A percentile compares a stretch with the other conserved stretches of the same genome.
Conservation (phyloP, 2,113 vertebrate genomes). For the Megalops atlanticus region DNA sequence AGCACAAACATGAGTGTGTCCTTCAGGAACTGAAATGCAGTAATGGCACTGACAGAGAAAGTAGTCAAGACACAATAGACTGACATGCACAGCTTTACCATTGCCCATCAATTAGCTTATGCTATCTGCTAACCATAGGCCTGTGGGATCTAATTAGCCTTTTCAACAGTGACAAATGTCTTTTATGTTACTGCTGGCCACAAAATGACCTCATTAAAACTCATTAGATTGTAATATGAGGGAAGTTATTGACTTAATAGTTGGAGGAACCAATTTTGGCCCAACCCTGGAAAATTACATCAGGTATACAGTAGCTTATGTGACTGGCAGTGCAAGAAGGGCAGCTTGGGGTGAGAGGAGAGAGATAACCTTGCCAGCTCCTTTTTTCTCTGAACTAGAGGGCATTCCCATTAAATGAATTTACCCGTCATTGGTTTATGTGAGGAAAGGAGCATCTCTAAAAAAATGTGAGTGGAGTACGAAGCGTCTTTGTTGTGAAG, state of each 20-base stretch:
- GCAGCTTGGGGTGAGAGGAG: slow-evolving; percentile 45
- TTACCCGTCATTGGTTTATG: not conserved
- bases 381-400: not conserved
- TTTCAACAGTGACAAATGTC: slow-evolving; percentile 40
- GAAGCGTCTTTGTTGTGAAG: not conserved
- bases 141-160: slow-evolving; percentile 58
- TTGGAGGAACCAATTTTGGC: slow-evolving; percentile 62
- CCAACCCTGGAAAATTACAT: slow-evolving; percentile 56
- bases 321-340: slow-evolving; percentile 31
- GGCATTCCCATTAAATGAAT: not conserved
- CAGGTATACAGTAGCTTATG: slow-evolving; percentile 40
- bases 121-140: slow-evolving; percentile 62
- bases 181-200: slow-evolving; percentile 47
- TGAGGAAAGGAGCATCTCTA: not conserved
- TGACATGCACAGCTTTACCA: slow-evolving; percentile 48
- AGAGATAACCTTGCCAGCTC: not conserved
- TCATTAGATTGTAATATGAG: slow-evolving; percentile 70
- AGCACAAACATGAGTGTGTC: not conserved
- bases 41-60: slow-evolving; percentile 41
- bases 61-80: slow-evolving; percentile 43
- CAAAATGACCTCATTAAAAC: slow-evolving; percentile 65
- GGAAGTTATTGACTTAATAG: slow-evolving; percentile 69
- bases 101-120: slow-evolving; percentile 61
- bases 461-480: not conserved
- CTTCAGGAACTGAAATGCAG: not conserved